Conservation (phyloP, 1,140 invertebrate species). For the Drosophila melanogaster region Release_6_plus_ISO1_MT NC_004354.4:18184501-18185000, state of each 20-base stretch:
- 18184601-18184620: not conserved
- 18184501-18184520: too few relatives aligned
- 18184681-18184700: not conserved
- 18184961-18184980: constrained; percentile 35
- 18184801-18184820: constrained; percentile 35
- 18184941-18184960: constrained; percentile 6
- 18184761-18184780: not conserved
- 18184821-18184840: constrained; percentile 8
- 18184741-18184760: not conserved
- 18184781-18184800: constrained; percentile 30
- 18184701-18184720: not conserved
- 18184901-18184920: constrained; percentile 46
- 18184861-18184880: constrained; percentile 51
- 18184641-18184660: not conserved
- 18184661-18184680: not conserved
- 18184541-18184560: too few relatives aligned
- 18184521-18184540: too few relatives aligned
- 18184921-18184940: constrained; percentile 62
- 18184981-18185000: constrained; percentile 45
- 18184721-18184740: not conserved
- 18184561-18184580: not conserved
- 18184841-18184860: not conserved
- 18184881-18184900: constrained; percentile 73
- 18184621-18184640: not conserved
- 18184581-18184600: too few relatives aligned